Evolutionary conservation across 1,140 invertebrate species (phyloP), one percentile per base, ranked within the genome.

Genomic region (Popillia japonica): DNA sequence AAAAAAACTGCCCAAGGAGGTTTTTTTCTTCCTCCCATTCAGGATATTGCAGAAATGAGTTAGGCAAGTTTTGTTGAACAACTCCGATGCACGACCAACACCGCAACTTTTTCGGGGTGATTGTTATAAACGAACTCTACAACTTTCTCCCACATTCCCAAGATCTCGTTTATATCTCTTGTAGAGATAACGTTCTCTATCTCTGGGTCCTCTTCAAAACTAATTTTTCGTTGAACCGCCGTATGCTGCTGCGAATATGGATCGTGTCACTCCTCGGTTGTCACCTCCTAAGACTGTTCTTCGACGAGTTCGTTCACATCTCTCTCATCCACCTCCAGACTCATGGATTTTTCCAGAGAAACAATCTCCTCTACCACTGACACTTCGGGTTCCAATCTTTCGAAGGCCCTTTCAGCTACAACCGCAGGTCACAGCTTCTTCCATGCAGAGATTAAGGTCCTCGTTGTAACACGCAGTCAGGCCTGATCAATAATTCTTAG

Each of bases 301-400:
- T 84, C 81, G 76, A 83, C 78, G 64, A 83, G 74, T 75, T 84
- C 77, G 40, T 83, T 79, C 75, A 83, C 76, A 78, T 84, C 83
- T 74, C 59, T 78, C 72, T 80, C 80, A 82, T 83, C 80, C 78
- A 84, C 73, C 59, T 82, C 80, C 81, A 83, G 77, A 64, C 79
- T 79, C 81, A 83, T 81, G 75, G 79, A 80, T 74, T 80, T 83
- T 77, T 79, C 83, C 75, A 82, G 76, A 78, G 81, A 84, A 55
- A 85, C 79, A 84, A 85, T 84, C 79, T 85, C 82, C 82, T 84
- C 80, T 75, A 78, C 78, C 80, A 81, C 83, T 79, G 61, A 64
- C 61, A 79, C 72, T 77, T 80, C 78, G 80, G 41, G 68, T 80
- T 80, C 79, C 55, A 80, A 79, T 80, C 72, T 81, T 79, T 80